Base-by-base conservation (phyloP, 2,888 invertebrate genomes). In the Pheosia gnoma region DNA sequence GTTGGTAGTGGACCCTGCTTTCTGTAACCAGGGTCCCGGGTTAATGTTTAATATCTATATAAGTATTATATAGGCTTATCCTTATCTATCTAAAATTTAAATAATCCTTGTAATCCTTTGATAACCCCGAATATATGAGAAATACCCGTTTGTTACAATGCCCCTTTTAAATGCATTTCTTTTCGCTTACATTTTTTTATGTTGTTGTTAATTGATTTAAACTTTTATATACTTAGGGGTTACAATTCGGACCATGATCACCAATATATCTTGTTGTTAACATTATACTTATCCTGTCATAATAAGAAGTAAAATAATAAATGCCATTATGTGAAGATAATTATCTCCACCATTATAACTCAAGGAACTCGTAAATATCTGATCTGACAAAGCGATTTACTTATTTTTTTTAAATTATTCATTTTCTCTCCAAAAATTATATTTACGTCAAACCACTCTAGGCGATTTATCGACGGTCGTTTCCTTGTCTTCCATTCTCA, bases 401-500 rank as follows among this genome's bases (percentile, higher is more conserved):
- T 11, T 39, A 13, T 39, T 39, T 39, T 38, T 38, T 54, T 54
- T 39, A 55, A 39, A 13, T 8, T 39, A 55, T 55, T 38, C 13
- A 39, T 55, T 55, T 55, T 55, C 6, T 39, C 39, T 13, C 39
- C 39, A 13, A 39, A 39, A n/a, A 39, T 13, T 7, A 39, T 13
- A 53, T 11, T 53, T 53, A 39, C 55, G 39, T 55, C 55, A 55
- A 55, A 55, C 39, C 39, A 36, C 39, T 55, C n/a, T 7, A 55
- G 7, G 39, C n/a, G 39, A 39, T 55, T 55, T 55, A 68, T 73
- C 72, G 70, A 71, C 70, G 60, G 71, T 74, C 72, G 74, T 73
- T 78, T 79, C 78, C 78, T 73, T 68, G 74, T 75, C 77, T 71
- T 78, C 80, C 72, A 77, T 71, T 79, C 73, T 70, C 69, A 75